Percentiles rank a stretch among this genome's conserved stretches.
Evolutionary conservation across 2,113 vertebrate genomes (phyloP).

Genomic region (Rhinolophus ferrumequinum): DNA sequence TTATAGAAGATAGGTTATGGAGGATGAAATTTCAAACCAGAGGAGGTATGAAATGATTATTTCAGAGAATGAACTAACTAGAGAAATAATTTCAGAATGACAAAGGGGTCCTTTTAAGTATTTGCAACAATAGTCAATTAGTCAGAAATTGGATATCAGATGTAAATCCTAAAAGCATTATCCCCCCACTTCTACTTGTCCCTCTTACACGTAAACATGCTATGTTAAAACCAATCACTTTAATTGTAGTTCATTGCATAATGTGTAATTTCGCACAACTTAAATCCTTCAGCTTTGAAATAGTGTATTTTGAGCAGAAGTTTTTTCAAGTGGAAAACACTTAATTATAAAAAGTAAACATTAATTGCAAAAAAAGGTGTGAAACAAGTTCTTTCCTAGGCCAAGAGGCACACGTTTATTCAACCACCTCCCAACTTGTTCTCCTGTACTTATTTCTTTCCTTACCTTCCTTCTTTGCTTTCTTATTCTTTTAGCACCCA

Average conservation of each 20-base stretch:
- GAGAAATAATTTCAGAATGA: background rate
- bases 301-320: background rate
- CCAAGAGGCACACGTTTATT: background rate
- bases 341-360: background rate
- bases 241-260: background rate
- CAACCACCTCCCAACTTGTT: rapidly evolving
- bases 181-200: background rate
- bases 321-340: conserved; percentile 9
- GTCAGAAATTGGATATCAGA: background rate
- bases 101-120: background rate
- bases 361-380: background rate
- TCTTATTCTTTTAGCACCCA: background rate
- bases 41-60: background rate
- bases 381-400: background rate
- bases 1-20: background rate
- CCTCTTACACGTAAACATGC: background rate
- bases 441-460: background rate
- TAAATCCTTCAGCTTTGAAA: background rate
- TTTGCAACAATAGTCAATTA: background rate
- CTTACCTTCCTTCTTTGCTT: background rate
- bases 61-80: background rate
- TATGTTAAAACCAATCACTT: background rate
- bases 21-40: background rate
- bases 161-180: background rate
- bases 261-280: background rate